Base-by-base conservation (phyloP, 2,113 vertebrate species). In the Ia io region DNA sequence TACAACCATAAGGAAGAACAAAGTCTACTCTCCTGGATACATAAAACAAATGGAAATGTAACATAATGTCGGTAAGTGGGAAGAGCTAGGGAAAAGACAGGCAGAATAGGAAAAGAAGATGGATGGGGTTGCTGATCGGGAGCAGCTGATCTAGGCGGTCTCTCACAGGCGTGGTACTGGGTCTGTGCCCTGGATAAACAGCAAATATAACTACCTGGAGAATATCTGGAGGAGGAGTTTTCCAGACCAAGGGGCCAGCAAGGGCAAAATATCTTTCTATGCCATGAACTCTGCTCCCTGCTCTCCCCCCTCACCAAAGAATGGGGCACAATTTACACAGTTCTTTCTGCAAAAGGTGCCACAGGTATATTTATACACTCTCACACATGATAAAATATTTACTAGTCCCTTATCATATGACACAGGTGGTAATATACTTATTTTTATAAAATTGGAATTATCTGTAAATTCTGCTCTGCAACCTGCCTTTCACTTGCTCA, bases 1-100 rank as follows among this genome's bases (percentile, higher is more conserved):
- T 61, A 35, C 25, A 82, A 53, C 1, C 1, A 5, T 84, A 53
- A 77, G 84, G 59, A 56, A 80, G 70, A 91, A 91, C 53, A 78
- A 96, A 91, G 47, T 88, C 86, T 93, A 74, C 35, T 93, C 71
- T 83, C 61, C 56, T 16, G 28, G 32, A 85, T 67, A 73, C 89
- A 91, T 25, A 67, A 80, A 87, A 85, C 40, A 78, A 82, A 71
- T 71, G 47, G 14, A 73, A 59, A 74, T 40, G 91, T 30, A 71
- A 76, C 59, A 28, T 25, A 69, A 83, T 25, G 37, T 44, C 1
- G 2, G 12, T 40, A 56, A 83, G 56, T 92, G 88, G 56, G 88
- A 91, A 79, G 73, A 30, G 25, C 22, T 79, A 67, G 4, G 7
- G 56, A 88, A 89, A 84, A 73, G 49, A 63, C 51, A 47, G 42